Percentiles rank a stretch among this genome's conserved stretches.
Evolutionary conservation across 2,888 invertebrate genomes (phyloP).

Genomic region (Mactromeris polynyma): DNA sequence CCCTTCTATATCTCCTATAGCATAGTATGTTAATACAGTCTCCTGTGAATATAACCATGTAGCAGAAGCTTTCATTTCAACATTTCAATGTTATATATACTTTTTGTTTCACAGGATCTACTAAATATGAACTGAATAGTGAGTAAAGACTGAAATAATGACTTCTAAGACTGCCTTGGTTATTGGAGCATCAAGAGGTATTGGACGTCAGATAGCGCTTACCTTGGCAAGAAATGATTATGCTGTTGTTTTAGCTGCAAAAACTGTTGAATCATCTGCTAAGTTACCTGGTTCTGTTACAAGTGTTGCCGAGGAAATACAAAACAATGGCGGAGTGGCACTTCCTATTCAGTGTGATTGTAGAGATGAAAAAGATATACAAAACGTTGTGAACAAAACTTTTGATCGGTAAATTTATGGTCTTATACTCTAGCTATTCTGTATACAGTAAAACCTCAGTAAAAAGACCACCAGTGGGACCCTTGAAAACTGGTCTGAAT

Average conservation of each 20-base stretch:
- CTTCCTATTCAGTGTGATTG: constrained; percentile 79
- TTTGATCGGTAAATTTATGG: constrained; percentile 55
- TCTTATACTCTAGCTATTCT: too few relatives aligned
- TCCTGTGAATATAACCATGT: too few relatives aligned
- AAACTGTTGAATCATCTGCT: constrained; percentile 72
- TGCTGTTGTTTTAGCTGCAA: constrained; percentile 80
- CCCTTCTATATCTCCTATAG: too few relatives aligned
- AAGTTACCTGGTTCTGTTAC: constrained; percentile 78
- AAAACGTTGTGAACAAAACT: constrained; percentile 68
- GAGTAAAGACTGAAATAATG: too few relatives aligned
- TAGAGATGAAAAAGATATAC: constrained; percentile 74
- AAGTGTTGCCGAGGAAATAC: constrained; percentile 77
- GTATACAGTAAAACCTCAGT: too few relatives aligned
- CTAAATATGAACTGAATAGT: too few relatives aligned
- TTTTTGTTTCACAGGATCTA: too few relatives aligned
- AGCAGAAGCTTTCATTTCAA: too few relatives aligned
- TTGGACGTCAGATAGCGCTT: constrained; percentile 80
- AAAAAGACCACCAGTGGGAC: too few relatives aligned
- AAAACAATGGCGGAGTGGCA: constrained; percentile 72
- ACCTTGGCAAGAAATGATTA: constrained; percentile 76
- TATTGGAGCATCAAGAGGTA: constrained; percentile 82
- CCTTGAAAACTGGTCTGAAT: too few relatives aligned
- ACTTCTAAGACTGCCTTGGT: constrained; percentile 74
- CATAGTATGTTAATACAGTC: too few relatives aligned
- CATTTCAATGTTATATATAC: too few relatives aligned